These are phyloP conservation scores for Drosophila algonquin DNA, from an alignment of 2,888 invertebrate species.

Conservation along the genomic window DNA sequence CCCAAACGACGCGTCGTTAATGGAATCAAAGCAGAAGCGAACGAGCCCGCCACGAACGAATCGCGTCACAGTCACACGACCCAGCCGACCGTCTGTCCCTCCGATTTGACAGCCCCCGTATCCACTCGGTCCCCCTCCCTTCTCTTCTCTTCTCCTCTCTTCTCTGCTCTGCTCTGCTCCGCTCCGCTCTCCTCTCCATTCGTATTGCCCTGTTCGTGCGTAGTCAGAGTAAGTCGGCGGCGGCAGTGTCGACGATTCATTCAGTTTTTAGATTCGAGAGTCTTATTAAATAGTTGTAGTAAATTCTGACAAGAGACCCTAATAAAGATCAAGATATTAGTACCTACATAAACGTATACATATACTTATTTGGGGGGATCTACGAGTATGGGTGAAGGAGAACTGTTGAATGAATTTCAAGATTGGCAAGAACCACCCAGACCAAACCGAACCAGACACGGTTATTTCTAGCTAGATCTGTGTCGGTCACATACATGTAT, in stretches of 20 bases:
- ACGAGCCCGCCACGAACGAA: constrained; percentile 52
- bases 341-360: not conserved
- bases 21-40: constrained; percentile 65
- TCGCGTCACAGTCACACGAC: constrained; percentile 67
- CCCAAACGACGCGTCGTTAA: constrained; percentile 43
- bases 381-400: not conserved
- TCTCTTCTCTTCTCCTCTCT: not conserved
- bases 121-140: not conserved
- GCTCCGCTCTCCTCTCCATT: not conserved
- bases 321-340: constrained; percentile 30
- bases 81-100: constrained; percentile 26
- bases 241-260: constrained; percentile 44
- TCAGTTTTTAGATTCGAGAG: constrained; percentile 45
- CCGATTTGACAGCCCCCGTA: constrained; percentile 3
- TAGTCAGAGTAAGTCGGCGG: constrained; percentile 1
- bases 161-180: not conserved
- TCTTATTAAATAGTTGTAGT: constrained; percentile 69
- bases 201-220: constrained; percentile 8
- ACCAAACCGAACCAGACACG: constrained; percentile 19
- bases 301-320: constrained; percentile 60
- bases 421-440: constrained; percentile 30
- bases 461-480: constrained; percentile 58
- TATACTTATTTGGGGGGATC: too few relatives aligned
- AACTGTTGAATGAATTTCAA: constrained; percentile 32
- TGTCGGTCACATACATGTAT: constrained; percentile 4